Evolutionary conservation across 2,888 invertebrate species (phyloP), one percentile per base, ranked within the genome.

Genomic region (Diarsia dahlii): DNA sequence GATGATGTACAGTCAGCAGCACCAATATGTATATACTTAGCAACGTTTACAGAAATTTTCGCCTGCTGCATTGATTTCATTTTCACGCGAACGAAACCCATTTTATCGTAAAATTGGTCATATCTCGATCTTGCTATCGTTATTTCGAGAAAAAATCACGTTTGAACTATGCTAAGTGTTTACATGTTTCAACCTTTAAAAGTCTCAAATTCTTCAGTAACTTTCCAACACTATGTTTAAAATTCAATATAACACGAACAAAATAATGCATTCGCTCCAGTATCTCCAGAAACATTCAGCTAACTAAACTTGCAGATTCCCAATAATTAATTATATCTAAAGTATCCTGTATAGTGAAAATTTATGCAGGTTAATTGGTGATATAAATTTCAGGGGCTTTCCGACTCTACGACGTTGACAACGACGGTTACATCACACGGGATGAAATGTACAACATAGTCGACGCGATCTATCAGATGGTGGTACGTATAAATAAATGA

Each of bases 391-490:
- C 97, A 99, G 99, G 99, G 99, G 99, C 99, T 77, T 99, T 99
- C 95, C 97, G 99, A 91, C 97, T 99, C 60, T 99, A 99, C 95
- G 99, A 99, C 95, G 99, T 99, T 84, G 99, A 99, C 97, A 99
- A 99, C 95, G 99, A 99, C 92, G 99, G 99, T 23, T 99, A 98
- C 94, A 99, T 99, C 93, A 99, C 99, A 76, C 97, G 99, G 88
- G 99, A 99, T 90, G 99, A 99, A 97, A 99, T 99, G 98, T 98
- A 99, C 95, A 99, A 99, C 96, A 99, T 99, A 93, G 99, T 99
- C 84, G 99, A 99, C 94, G 99, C 99, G 80, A 99, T 99, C 93
- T 99, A 99, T 96, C 99, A 99, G 96, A 99, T 99, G 99, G 99
- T 99, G 98, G 99, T 99, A 97, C 97, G 98, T 98, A 93, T 86